Percentiles rank a stretch among this genome's conserved stretches.
These are phyloP conservation scores for Sisyra nigra DNA, from an alignment of 2,888 invertebrate species.

Conservation along the genomic window DNA sequence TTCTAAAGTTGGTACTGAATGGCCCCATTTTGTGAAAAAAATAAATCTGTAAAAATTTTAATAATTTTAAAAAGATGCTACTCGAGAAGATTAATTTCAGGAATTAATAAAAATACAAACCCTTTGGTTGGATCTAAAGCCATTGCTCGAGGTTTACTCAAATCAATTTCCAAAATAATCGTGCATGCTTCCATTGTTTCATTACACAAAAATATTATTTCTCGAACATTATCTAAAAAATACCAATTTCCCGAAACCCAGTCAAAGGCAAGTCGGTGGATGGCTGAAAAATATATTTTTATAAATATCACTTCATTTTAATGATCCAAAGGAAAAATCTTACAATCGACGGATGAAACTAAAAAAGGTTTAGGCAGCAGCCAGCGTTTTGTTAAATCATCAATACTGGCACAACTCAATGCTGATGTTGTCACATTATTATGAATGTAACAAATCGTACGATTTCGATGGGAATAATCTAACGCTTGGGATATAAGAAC, in stretches of 20 bases:
- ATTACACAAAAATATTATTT: conserved; percentile 56
- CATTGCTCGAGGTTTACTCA: conserved; percentile 54
- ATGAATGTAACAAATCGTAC: conserved; percentile 57
- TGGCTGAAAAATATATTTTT: conserved; percentile 30
- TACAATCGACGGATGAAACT: conserved; percentile 46
- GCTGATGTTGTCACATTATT: conserved; percentile 36
- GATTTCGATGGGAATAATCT: conserved; percentile 50
- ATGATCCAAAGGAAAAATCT: no score
- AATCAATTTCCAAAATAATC: conserved; percentile 46
- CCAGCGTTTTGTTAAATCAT: conserved; percentile 42
- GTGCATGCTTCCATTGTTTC: conserved; percentile 45
- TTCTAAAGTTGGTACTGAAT: conserved; percentile 41
- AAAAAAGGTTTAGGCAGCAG: conserved; percentile 39
- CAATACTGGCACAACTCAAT: conserved; percentile 48
- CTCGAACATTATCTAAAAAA: conserved; percentile 50
- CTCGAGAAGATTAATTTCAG: conserved; percentile 3
- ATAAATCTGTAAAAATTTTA: conserved; percentile 33
- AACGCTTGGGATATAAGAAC: conserved; percentile 31
- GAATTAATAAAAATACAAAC: conserved; percentile 22
- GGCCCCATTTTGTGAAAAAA: conserved; percentile 67
- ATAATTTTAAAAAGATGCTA: conserved; percentile 2
- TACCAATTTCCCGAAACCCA: conserved; percentile 84
- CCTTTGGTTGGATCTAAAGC: conserved; percentile 65
- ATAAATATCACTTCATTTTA: not conserved
- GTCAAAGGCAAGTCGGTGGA: conserved; percentile 61